A percentile compares a stretch with the other conserved stretches of the same genome.
phyloP scores from a whole-genome alignment of 1,140 invertebrate genomes.

The Caenorhabditis inopinata region DNA sequence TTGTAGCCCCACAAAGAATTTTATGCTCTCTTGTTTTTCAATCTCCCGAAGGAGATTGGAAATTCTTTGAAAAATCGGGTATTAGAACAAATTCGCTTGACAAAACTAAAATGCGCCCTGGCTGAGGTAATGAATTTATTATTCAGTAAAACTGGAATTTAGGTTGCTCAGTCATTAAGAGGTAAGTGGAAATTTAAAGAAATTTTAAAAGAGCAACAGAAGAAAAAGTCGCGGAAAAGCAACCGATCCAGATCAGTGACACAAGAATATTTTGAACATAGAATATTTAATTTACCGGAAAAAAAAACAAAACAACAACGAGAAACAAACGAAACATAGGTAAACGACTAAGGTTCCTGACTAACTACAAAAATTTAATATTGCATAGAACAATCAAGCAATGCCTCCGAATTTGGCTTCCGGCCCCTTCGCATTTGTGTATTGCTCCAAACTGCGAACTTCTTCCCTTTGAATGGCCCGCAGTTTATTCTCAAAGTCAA shows the following conservation, averaged over 20 bases:
- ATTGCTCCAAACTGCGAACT: neutral
- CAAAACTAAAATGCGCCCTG: no score
- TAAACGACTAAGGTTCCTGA: neutral
- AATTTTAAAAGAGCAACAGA: neutral
- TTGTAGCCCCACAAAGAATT: no score
- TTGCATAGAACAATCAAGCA: neutral
- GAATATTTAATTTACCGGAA: no score
- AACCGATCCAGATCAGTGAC: neutral
- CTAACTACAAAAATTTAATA: neutral
- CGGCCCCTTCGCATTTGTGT: slow-evolving; percentile 12
- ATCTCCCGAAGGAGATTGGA: no score
- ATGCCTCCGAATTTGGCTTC: slow-evolving; percentile 34
- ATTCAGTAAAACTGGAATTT: no score
- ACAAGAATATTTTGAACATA: no score
- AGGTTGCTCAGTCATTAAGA: no score
- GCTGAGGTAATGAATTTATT: no score
- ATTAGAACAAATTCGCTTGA: no score
- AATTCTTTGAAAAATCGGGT: no score
- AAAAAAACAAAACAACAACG: neutral
- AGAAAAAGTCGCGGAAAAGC: neutral
- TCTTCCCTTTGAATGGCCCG: slow-evolving; percentile 27
- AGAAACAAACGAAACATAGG: neutral
- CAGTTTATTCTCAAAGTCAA: slow-evolving; percentile 33
- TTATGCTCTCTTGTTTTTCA: no score
- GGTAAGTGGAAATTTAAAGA: no score